A percentile compares a stretch with the other conserved stretches of the same genome.
These are phyloP conservation scores for Napeogenes sylphis DNA, from an alignment of 2,888 invertebrate genomes.

Conservation along the genomic window DNA sequence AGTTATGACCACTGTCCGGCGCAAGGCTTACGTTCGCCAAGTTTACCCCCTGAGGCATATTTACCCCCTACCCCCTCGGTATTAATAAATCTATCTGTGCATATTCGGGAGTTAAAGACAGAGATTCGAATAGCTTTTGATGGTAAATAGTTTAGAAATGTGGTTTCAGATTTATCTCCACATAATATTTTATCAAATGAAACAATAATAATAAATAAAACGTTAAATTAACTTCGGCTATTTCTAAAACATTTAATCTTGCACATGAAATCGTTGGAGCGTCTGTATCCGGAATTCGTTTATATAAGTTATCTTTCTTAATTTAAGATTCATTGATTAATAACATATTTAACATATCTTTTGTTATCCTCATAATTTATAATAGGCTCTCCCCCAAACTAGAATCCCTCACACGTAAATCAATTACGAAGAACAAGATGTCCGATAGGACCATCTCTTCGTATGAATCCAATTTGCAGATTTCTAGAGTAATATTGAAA, in stretches of 20 bases:
- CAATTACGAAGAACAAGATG: constrained; percentile 37
- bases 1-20: constrained; percentile 76
- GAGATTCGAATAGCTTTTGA: constrained; percentile 50
- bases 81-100: constrained; percentile 77
- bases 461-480: constrained; percentile 40
- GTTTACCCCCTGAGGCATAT: constrained; percentile 63
- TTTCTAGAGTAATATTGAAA: constrained; percentile 28
- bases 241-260: too few species aligned
- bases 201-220: too few species aligned
- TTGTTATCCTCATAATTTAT: neutral
- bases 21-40: constrained; percentile 74
- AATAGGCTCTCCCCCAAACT: neutral
- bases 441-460: constrained; percentile 35
- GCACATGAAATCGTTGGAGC: too few species aligned
- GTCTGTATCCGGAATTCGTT: too few species aligned
- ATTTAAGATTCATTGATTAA: too few species aligned
- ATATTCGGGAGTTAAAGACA: constrained; percentile 67
- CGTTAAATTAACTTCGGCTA: too few species aligned
- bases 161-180: neutral
- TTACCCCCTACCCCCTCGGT: constrained; percentile 49
- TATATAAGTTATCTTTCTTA: too few species aligned
- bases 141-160: constrained; percentile 15
- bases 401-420: constrained; percentile 41
- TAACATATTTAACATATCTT: too few species aligned
- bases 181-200: neutral